Percentiles rank a stretch among this genome's conserved stretches.
Conservation (phyloP, 2,888 invertebrate species). For the Microctonus aethiopoides region DNA sequence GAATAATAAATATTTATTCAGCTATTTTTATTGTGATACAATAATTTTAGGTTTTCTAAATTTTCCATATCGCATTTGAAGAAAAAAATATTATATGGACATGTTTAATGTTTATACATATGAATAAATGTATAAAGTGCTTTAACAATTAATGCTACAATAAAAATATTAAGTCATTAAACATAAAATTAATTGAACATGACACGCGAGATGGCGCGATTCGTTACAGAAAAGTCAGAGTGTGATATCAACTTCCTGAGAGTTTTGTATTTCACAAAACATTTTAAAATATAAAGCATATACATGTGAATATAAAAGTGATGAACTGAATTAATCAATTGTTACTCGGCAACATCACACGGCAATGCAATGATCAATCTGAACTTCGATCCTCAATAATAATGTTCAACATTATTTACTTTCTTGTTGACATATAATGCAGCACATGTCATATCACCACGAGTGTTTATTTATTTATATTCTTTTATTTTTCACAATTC, state of each 20-base stretch:
- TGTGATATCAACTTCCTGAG: neutral
- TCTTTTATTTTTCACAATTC: neutral
- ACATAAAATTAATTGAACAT: conserved; percentile 16
- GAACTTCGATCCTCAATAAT: conserved; percentile 42
- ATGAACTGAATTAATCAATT: neutral
- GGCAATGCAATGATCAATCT: conserved; percentile 29
- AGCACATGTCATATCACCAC: conserved; percentile 30
- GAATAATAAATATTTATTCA: neutral
- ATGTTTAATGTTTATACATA: too few species aligned
- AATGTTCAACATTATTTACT: conserved; percentile 33
- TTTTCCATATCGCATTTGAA: neutral
- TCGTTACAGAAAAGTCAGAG: neutral
- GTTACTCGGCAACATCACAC: neutral
- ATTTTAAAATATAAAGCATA: neutral
- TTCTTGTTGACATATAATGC: conserved; percentile 11
- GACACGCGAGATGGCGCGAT: neutral
- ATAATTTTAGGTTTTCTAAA: neutral
- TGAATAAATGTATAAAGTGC: too few species aligned
- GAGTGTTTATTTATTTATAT: conserved; percentile 22
- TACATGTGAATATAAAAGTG: neutral
- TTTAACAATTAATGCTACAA: too few species aligned
- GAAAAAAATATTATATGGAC: too few species aligned
- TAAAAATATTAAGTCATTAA: neutral
- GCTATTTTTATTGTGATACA: neutral
- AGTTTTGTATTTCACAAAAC: neutral